A percentile compares a stretch with the other conserved stretches of the same genome.
These are phyloP conservation scores for Lumbricus terrestris DNA, from an alignment of 2,888 invertebrate species.

Conservation along the genomic window DNA sequence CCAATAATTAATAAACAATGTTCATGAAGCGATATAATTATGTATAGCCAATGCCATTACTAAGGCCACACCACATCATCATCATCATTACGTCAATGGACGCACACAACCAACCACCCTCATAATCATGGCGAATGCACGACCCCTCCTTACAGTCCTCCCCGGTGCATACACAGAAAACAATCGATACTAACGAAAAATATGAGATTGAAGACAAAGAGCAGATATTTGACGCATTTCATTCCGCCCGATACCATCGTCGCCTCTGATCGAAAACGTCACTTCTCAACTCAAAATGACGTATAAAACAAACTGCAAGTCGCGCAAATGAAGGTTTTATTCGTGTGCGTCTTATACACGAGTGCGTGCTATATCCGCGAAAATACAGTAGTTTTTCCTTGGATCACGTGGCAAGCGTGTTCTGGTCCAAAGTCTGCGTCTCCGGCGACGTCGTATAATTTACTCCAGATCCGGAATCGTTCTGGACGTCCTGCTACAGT, in stretches of 20 bases:
- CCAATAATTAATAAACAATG: too few species aligned
- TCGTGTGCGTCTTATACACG: too few species aligned
- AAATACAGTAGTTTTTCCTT: neutral
- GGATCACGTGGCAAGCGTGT: neutral
- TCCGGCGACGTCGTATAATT: neutral
- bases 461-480: neutral
- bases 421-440: neutral
- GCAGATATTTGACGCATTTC: conserved; percentile 55
- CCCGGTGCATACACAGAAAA: neutral
- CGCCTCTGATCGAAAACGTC: neutral
- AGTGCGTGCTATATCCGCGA: too few species aligned
- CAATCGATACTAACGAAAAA: conserved; percentile 55
- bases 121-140: neutral
- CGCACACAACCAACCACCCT: neutral
- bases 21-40: too few species aligned
- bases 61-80: too few species aligned
- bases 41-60: too few species aligned
- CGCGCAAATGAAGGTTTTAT: too few species aligned
- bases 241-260: conserved; percentile 58
- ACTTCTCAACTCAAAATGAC: neutral
- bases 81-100: neutral
- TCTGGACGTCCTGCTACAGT: neutral
- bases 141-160: neutral
- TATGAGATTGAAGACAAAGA: conserved; percentile 55
- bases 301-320: neutral